phyloP scores from a whole-genome alignment of 2,888 invertebrate genomes.

The Pardosa pseudoannulata region DNA sequence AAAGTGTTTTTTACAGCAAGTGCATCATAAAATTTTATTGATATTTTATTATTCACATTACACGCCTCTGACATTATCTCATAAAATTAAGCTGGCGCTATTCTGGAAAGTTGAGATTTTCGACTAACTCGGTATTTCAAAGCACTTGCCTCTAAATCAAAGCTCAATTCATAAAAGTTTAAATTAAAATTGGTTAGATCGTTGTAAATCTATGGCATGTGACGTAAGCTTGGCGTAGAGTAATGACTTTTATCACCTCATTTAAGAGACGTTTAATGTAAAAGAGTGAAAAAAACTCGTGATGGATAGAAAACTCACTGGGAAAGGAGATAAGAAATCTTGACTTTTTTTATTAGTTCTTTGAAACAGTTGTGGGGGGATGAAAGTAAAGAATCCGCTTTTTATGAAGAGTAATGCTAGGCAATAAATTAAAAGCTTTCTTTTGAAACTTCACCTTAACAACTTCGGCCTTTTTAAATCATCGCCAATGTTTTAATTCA shows the following conservation, averaged over 20 bases:
- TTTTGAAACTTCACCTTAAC: slow-evolving; percentile 30
- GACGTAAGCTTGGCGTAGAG: slow-evolving; percentile 32
- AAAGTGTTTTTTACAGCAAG: no score
- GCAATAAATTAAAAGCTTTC: slow-evolving; percentile 59
- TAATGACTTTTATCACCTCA: slow-evolving; percentile 66
- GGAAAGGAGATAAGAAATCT: slow-evolving; percentile 42
- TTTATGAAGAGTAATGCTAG: slow-evolving; percentile 45
- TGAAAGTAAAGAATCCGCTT: slow-evolving; percentile 27
- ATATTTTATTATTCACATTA: no score
- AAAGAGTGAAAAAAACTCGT: slow-evolving; percentile 25
- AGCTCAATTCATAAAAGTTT: slow-evolving; percentile 12
- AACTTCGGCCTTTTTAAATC: slow-evolving; percentile 30
- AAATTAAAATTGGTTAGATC: slow-evolving; percentile 30
- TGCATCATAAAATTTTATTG: no score
- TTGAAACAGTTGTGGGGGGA: slow-evolving; percentile 15
- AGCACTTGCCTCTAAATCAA: no score
- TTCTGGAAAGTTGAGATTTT: no score
- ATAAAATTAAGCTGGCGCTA: no score
- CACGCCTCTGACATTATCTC: no score
- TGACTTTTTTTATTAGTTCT: slow-evolving; percentile 29
- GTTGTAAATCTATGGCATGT: slow-evolving; percentile 38
- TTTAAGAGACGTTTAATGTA: slow-evolving; percentile 59
- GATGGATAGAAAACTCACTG: slow-evolving; percentile 47
- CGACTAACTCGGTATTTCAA: no score
- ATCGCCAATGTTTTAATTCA: slow-evolving; percentile 35